A percentile compares a stretch with the other conserved stretches of the same genome.
Evolutionary conservation across 2,888 invertebrate species (phyloP).

Genomic region (Scaptomyza polygonia): DNA sequence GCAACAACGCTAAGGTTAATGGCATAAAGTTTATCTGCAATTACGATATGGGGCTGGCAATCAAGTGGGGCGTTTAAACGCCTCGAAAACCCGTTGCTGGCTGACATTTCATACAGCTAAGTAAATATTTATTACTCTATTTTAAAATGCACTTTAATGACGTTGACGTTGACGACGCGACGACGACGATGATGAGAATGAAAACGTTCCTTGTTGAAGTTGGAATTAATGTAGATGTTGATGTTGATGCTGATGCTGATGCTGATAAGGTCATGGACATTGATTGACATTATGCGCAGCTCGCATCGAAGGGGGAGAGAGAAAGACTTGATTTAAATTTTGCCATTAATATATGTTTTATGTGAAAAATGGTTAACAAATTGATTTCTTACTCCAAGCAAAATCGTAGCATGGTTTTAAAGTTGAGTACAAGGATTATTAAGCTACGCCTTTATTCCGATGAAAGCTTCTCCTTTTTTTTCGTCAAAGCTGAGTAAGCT

Average conservation of each 20-base stretch:
- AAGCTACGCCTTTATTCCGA: background rate
- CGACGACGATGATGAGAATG: constrained; percentile 1
- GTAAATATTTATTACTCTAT: constrained; percentile 74
- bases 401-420: background rate
- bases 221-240: constrained; percentile 14
- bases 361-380: constrained; percentile 9
- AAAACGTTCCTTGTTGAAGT: constrained; percentile 15
- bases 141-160: constrained; percentile 73
- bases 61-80: constrained; percentile 29
- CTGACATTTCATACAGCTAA: constrained; percentile 28
- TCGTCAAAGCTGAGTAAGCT: too few relatives aligned
- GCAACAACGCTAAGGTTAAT: constrained; percentile 67
- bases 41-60: constrained; percentile 71
- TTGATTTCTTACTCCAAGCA: constrained; percentile 3
- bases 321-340: constrained; percentile 24
- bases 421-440: background rate
- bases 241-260: constrained; percentile 12
- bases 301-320: background rate
- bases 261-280: constrained; percentile 21
- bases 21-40: constrained; percentile 80
- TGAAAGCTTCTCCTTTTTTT: background rate
- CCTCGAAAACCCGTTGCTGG: constrained; percentile 5
- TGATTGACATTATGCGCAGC: constrained; percentile 37
- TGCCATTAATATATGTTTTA: constrained; percentile 17
- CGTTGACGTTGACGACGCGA: constrained; percentile 34